These are phyloP conservation scores for Mionectes olivaceus DNA, from an alignment of 2,797 vertebrate genomes.

Conservation along the genomic window DNA sequence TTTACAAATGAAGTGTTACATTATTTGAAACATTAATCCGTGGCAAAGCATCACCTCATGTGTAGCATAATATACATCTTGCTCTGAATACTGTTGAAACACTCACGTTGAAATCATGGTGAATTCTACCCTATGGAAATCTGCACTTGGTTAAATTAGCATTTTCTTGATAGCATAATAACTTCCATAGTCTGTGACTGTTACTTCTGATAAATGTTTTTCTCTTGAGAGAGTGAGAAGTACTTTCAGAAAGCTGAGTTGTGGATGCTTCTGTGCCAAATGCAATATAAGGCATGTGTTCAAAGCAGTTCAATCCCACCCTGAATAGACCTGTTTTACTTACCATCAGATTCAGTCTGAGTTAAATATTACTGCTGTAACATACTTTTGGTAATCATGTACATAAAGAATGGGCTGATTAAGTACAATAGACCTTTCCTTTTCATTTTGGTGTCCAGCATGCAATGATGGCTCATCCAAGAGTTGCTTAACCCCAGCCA, in stretches of 20 bases:
- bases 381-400: background rate
- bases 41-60: background rate
- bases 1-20: background rate
- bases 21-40: slow-evolving; percentile 1
- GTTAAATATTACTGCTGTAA: background rate
- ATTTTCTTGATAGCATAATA: slow-evolving; percentile 44
- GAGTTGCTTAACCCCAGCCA: background rate
- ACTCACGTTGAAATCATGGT: background rate
- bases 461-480: background rate
- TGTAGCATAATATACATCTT: background rate
- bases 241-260: background rate
- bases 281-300: background rate
- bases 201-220: slow-evolving; percentile 26
- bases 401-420: background rate
- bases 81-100: background rate
- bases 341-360: background rate
- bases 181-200: slow-evolving; percentile 1
- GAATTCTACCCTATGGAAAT: slow-evolving; percentile 20
- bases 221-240: background rate
- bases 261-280: slow-evolving; percentile 5
- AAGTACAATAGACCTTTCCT: background rate
- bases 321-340: background rate
- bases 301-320: background rate
- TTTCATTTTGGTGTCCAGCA: background rate
- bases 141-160: slow-evolving; percentile 46